Percentiles rank a stretch among this genome's conserved stretches.
phyloP scores from a whole-genome alignment of 2,113 vertebrate species.

The Petrocephalus zakoni region DNA sequence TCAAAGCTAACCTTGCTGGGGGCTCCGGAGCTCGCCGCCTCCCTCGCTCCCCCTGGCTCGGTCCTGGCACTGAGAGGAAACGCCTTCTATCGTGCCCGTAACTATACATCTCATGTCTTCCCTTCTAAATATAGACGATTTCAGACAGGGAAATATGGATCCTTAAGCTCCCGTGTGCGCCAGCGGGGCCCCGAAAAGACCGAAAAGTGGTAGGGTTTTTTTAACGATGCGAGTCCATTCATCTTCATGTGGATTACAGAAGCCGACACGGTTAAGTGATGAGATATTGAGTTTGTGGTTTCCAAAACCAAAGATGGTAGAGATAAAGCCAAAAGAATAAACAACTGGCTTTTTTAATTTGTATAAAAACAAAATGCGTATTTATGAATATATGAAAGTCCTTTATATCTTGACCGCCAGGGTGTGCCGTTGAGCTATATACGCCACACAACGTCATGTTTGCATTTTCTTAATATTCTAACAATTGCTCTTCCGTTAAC shows the following conservation, averaged over 20 bases:
- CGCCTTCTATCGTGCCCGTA: constrained; percentile 37
- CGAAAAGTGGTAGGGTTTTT: constrained; percentile 13
- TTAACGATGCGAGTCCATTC: neutral
- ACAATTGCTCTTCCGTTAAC: neutral
- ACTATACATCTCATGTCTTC: constrained; percentile 41
- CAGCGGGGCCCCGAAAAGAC: neutral
- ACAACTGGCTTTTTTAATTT: neutral
- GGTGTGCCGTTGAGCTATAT: neutral
- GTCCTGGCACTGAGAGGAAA: neutral
- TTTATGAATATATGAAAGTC: neutral
- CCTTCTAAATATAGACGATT: constrained; percentile 53
- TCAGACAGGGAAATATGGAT: constrained; percentile 49
- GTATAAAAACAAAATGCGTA: neutral
- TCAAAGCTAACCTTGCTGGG: constrained; percentile 30
- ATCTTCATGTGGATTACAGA: neutral
- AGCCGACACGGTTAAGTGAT: neutral
- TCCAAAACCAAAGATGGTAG: neutral
- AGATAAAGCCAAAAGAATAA: neutral
- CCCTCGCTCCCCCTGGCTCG: neutral
- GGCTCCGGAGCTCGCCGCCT: neutral
- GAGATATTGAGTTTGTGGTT: neutral
- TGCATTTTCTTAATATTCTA: neutral
- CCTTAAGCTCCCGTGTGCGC: constrained; percentile 41
- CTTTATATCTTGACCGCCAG: neutral
- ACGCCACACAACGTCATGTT: neutral